These are phyloP conservation scores for Blera fallax DNA, from an alignment of 2,888 invertebrate species.

Conservation along the genomic window DNA sequence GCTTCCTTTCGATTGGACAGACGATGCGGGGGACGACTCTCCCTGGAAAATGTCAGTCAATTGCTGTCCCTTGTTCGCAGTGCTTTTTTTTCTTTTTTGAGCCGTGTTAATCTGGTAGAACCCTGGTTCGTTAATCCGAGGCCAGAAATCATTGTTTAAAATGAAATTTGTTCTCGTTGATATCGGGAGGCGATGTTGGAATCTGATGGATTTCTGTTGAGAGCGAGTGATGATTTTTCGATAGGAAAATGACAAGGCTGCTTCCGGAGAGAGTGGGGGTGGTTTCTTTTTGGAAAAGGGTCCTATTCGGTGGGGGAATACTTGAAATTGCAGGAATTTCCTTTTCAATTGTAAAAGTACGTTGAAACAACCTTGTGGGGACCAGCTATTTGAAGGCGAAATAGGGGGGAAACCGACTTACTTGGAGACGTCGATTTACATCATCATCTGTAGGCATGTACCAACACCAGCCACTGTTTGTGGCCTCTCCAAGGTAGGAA, in stretches of 20 bases:
- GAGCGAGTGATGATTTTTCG: conserved; percentile 47
- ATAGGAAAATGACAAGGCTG: conserved; percentile 23
- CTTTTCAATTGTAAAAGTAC: no score
- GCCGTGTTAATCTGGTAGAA: conserved; percentile 22
- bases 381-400: no score
- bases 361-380: no score
- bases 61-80: conserved; percentile 32
- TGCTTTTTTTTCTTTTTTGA: conserved; percentile 2
- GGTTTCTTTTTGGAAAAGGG: no score
- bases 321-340: no score
- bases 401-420: no score
- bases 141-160: conserved; percentile 57
- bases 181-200: conserved; percentile 22
- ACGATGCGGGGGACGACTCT: not conserved
- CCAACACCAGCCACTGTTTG: no score
- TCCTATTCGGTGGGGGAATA: not conserved
- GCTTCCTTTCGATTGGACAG: conserved; percentile 10
- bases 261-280: conserved; percentile 1
- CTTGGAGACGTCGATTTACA: no score
- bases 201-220: conserved; percentile 48
- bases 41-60: conserved; percentile 50
- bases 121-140: conserved; percentile 34
- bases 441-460: no score
- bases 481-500: no score
- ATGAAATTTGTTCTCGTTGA: conserved; percentile 43